A percentile compares a stretch with the other conserved stretches of the same genome.
Evolutionary conservation across 2,888 invertebrate species (phyloP).

Genomic region (Caenorhabditis panamensis): DNA sequence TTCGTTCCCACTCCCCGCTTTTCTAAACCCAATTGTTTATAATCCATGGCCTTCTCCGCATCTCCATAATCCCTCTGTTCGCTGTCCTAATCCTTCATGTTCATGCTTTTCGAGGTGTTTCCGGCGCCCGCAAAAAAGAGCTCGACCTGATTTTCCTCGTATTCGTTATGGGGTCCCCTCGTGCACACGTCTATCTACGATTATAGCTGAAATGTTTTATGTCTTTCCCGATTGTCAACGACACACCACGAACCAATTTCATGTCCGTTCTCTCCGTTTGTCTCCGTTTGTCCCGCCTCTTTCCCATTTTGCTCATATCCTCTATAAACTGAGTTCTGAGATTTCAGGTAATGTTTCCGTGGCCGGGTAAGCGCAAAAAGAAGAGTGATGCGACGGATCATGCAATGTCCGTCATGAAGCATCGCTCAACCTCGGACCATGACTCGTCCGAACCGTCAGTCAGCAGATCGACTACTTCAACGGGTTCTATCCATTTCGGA

Average conservation of each 20-base stretch:
- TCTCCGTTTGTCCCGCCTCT: conserved; percentile 12
- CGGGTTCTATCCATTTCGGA: conserved; percentile 54
- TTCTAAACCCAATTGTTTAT: conserved; percentile 47
- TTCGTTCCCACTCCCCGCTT: background rate
- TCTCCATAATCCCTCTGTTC: conserved; percentile 50
- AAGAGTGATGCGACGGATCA: conserved; percentile 53
- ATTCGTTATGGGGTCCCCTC: conserved; percentile 2
- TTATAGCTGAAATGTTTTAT: conserved; percentile 58
- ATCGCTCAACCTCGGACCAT: conserved; percentile 46
- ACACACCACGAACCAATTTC: conserved; percentile 58
- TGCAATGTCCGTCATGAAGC: conserved; percentile 37
- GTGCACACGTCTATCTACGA: conserved; percentile 21
- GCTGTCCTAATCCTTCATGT: conserved; percentile 36
- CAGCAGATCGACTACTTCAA: conserved; percentile 44
- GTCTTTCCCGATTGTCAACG: conserved; percentile 48
- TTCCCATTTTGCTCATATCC: background rate
- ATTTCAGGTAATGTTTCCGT: conserved; percentile 60
- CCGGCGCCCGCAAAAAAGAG: conserved; percentile 13
- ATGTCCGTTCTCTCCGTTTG: conserved; percentile 40
- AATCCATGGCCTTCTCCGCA: conserved; percentile 16
- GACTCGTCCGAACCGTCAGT: conserved; percentile 52
- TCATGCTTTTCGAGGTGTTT: conserved; percentile 15
- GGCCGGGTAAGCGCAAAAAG: conserved; percentile 60
- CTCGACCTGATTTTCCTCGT: conserved; percentile 25
- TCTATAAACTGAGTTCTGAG: too few species aligned